Evolutionary conservation across 2,797 vertebrate genomes (phyloP).

Genomic region (Holocentrus rufus): DNA sequence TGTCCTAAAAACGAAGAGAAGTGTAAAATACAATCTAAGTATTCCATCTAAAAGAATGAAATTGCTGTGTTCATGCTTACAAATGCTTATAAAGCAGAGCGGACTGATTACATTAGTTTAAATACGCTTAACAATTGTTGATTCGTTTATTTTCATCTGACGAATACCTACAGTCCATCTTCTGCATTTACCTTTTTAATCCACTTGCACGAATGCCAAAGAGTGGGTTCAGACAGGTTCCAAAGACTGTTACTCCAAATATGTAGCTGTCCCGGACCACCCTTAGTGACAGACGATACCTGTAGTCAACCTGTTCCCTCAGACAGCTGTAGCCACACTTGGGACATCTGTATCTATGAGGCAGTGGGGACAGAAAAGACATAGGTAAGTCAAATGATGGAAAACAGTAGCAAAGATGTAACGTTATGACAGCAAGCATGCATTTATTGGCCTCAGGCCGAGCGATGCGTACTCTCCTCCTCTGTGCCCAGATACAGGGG

Average conservation of each 20-base stretch:
- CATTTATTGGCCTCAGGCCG: too few relatives aligned
- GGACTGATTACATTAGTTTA: background rate
- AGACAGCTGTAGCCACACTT: constrained; percentile 85
- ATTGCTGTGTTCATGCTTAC: background rate
- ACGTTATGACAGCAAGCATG: too few relatives aligned
- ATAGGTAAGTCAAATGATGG: background rate
- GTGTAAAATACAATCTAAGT: too few relatives aligned
- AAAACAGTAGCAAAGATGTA: background rate
- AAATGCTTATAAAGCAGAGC: background rate
- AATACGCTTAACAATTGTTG: background rate
- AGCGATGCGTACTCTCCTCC: too few relatives aligned
- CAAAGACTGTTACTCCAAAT: constrained; percentile 90
- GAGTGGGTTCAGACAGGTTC: constrained; percentile 88
- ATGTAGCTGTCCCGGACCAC: constrained; percentile 81
- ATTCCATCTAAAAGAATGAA: background rate
- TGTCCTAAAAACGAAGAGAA: too few relatives aligned
- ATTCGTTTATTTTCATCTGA: background rate
- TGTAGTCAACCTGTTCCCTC: constrained; percentile 80
- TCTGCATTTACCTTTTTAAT: constrained; percentile 85
- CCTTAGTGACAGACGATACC: constrained; percentile 89
- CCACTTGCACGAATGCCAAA: constrained; percentile 88
- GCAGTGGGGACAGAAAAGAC: background rate
- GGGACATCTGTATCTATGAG: constrained; percentile 83
- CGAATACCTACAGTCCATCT: background rate
- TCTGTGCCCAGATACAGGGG: too few relatives aligned